phyloP scores from a whole-genome alignment of 1,140 invertebrate genomes.

The Zaprionus ghesquierei region DNA sequence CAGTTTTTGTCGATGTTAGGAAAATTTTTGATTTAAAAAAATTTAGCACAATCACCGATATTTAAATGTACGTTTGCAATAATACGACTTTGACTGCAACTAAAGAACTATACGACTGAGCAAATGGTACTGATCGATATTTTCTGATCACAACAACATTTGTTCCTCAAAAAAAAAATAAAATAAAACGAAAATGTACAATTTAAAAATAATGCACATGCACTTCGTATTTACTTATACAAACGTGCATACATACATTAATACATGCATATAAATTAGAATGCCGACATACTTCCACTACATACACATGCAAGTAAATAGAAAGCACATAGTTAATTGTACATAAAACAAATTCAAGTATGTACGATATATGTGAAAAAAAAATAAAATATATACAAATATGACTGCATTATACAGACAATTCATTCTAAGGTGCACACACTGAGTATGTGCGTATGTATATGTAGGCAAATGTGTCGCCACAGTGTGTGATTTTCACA shows the following conservation, averaged over 20 bases:
- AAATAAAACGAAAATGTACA: no score
- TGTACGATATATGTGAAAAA: conserved; percentile 5
- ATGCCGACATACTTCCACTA: conserved; percentile 7
- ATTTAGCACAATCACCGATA: not conserved
- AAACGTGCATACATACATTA: not conserved
- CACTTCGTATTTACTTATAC: conserved; percentile 44
- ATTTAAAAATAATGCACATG: conserved; percentile 77
- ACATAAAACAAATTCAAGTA: conserved; percentile 7
- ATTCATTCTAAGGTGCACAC: not conserved
- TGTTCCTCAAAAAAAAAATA: conserved; percentile 60
- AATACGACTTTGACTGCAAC: conserved; percentile 64
- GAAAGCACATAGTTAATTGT: conserved; percentile 6
- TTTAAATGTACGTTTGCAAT: conserved; percentile 33
- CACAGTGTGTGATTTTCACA: not conserved
- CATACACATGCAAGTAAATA: not conserved
- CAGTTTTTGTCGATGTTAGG: not conserved
- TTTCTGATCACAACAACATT: conserved; percentile 73
- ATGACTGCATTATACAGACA: conserved; percentile 11
- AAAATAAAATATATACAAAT: not conserved
- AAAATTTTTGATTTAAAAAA: conserved; percentile 27
- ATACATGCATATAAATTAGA: conserved; percentile 10
- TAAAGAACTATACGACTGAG: conserved; percentile 68
- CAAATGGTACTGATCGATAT: conserved; percentile 63
- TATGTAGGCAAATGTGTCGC: conserved; percentile 8
- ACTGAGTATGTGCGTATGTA: conserved; percentile 8